A percentile compares a stretch with the other conserved stretches of the same genome.
phyloP scores from a whole-genome alignment of 2,888 invertebrate species.

The Mactromeris polynyma region DNA sequence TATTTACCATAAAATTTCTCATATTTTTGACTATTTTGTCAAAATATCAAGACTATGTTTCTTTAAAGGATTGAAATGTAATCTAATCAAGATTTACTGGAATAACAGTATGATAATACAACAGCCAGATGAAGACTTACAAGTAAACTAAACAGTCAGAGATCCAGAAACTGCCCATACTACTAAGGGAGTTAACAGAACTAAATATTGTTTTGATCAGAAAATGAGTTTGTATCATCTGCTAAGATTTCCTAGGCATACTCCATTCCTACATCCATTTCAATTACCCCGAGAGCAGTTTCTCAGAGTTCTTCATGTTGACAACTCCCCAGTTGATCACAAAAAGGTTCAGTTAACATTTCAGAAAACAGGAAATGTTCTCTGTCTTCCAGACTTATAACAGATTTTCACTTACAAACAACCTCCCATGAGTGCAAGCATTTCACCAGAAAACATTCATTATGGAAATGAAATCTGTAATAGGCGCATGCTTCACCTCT shows the following conservation, averaged over 20 bases:
- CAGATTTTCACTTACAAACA: not conserved
- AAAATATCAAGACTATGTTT: no score
- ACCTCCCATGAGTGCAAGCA: not conserved
- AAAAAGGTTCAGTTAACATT: conserved; percentile 6
- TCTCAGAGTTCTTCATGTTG: not conserved
- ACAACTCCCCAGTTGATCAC: conserved; percentile 19
- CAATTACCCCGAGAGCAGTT: not conserved
- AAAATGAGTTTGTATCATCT: not conserved
- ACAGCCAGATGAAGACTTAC: no score
- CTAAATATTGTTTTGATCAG: not conserved
- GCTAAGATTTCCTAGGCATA: not conserved
- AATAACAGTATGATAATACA: no score
- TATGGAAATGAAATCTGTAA: conserved; percentile 9
- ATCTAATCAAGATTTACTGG: no score
- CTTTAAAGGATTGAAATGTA: no score
- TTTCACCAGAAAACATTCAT: not conserved
- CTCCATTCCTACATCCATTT: not conserved
- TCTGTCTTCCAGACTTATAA: not conserved
- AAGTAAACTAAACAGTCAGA: no score
- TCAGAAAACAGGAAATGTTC: not conserved
- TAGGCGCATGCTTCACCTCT: not conserved
- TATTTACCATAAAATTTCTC: no score
- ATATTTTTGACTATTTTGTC: no score
- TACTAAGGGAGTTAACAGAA: no score
- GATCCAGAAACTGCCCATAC: no score